Percentiles rank a stretch among this genome's conserved stretches.
phyloP scores from a whole-genome alignment of 64 coral and sea anemone genomes.

The Montipora efflorescens region DNA sequence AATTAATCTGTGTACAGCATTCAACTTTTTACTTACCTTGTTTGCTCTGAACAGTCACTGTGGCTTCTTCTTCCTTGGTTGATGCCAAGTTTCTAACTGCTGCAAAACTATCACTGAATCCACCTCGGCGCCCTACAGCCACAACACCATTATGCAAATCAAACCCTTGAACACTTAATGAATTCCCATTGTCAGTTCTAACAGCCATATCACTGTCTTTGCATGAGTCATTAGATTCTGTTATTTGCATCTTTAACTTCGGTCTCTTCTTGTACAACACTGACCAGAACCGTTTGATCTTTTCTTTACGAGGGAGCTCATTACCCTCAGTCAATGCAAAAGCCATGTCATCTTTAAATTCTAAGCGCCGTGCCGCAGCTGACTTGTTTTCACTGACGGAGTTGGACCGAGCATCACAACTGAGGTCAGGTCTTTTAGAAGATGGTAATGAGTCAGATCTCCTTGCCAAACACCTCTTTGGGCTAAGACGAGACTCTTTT shows the following conservation, averaged over 20 bases:
- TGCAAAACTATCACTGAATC: slow-evolving; percentile 9
- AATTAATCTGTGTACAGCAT: background rate
- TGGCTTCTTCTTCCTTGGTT: background rate
- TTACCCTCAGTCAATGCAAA: background rate
- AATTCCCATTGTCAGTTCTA: background rate
- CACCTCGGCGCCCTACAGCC: background rate
- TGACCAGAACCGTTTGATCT: slow-evolving; percentile 69
- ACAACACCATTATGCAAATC: background rate
- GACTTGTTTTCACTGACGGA: background rate
- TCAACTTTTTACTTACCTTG: background rate
- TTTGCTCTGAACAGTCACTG: slow-evolving; percentile 11
- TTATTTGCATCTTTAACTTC: background rate
- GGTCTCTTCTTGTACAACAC: slow-evolving; percentile 68
- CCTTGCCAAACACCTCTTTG: background rate
- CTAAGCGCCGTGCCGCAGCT: background rate
- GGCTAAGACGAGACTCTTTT: background rate
- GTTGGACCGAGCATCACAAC: background rate
- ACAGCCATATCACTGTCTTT: background rate
- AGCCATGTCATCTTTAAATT: slow-evolving; percentile 71
- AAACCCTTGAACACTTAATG: background rate
- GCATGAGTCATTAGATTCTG: background rate
- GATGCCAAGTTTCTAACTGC: background rate
- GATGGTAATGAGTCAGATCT: slow-evolving; percentile 34
- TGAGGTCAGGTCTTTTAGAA: background rate
- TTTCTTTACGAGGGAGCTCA: slow-evolving; percentile 64